These are phyloP conservation scores for Climacteris rufus DNA, from an alignment of 2,113 vertebrate species.

Conservation along the genomic window DNA sequence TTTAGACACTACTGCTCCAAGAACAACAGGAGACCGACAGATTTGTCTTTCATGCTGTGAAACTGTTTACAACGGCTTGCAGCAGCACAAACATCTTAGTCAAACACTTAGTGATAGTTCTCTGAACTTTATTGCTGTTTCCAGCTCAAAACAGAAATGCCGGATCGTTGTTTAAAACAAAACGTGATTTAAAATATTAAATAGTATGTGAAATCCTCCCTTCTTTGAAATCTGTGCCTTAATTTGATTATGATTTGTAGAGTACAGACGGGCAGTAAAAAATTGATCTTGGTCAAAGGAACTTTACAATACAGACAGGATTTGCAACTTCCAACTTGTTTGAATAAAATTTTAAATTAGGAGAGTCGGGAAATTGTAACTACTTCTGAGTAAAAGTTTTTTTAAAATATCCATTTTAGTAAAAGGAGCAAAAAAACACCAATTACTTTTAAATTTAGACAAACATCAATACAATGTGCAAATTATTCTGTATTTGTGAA, in stretches of 20 bases:
- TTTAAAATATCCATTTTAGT: not conserved
- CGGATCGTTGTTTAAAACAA: not conserved
- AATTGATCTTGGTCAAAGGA: not conserved
- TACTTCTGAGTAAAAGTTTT: not conserved
- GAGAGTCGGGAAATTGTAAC: not conserved
- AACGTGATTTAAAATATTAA: not conserved
- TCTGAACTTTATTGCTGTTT: not conserved
- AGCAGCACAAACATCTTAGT: not conserved
- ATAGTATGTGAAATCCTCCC: not conserved
- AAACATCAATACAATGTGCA: not conserved
- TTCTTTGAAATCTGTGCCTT: not conserved
- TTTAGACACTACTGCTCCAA: slow-evolving; percentile 9
- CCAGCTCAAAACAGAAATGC: not conserved
- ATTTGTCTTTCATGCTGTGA: not conserved
- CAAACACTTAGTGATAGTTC: not conserved
- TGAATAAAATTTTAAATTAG: not conserved
- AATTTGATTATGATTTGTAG: not conserved
- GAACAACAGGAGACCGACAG: not conserved
- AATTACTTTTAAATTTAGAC: not conserved
- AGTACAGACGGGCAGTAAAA: not conserved
- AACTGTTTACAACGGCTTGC: not conserved
- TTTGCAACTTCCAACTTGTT: not conserved
- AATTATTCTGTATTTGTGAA: not conserved
- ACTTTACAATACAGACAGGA: not conserved
- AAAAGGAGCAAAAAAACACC: not conserved